These are phyloP conservation scores for Andrena fulva DNA, from an alignment of 2,888 invertebrate species.

Conservation along the genomic window DNA sequence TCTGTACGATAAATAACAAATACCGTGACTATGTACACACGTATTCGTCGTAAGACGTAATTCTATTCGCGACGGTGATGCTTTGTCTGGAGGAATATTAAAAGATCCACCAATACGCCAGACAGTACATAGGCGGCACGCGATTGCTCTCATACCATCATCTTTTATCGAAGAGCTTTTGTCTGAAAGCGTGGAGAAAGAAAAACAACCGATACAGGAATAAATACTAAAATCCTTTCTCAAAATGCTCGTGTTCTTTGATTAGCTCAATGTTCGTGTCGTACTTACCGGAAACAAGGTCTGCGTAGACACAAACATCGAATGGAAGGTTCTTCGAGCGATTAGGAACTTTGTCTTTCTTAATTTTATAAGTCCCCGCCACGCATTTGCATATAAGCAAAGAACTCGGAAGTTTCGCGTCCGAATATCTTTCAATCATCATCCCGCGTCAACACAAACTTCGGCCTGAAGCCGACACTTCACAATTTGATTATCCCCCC, in stretches of 20 bases:
- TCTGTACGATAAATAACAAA: too few relatives aligned
- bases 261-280: neutral
- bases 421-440: conserved; percentile 15
- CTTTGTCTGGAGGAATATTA: too few relatives aligned
- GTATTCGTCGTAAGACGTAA: too few relatives aligned
- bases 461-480: neutral
- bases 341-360: conserved; percentile 67
- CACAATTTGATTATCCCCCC: neutral
- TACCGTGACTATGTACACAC: too few relatives aligned
- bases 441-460: neutral
- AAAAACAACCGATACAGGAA: conserved; percentile 27
- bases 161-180: neutral
- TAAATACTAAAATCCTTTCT: conserved; percentile 23
- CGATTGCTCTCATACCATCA: too few relatives aligned
- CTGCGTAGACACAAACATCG: neutral
- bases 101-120: too few relatives aligned
- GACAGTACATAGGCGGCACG: too few relatives aligned
- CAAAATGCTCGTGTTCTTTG: neutral
- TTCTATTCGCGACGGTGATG: too few relatives aligned
- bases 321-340: conserved; percentile 41
- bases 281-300: neutral
- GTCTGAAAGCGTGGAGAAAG: conserved; percentile 6
- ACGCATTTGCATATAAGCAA: conserved; percentile 29
- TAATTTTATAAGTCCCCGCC: conserved; percentile 39
- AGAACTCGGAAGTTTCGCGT: conserved; percentile 8